Conservation (phyloP, 2,113 vertebrate genomes). For the Tichodroma muraria region DNA sequence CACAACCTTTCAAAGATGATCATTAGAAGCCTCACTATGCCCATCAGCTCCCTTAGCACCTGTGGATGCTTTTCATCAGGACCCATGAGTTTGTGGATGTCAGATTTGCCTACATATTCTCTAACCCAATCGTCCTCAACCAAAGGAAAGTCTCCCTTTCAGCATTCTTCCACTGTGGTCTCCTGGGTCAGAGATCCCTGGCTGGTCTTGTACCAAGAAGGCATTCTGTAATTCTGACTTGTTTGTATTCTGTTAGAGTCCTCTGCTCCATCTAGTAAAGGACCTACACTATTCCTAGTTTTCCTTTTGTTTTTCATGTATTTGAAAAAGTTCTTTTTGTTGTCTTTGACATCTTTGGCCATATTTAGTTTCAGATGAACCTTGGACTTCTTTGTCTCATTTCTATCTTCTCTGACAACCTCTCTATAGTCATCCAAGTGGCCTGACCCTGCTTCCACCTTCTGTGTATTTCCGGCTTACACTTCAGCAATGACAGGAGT, state of each 20-base stretch:
- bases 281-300: background rate
- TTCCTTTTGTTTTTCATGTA: background rate
- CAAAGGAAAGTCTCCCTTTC: background rate
- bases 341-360: background rate
- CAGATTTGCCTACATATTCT: background rate
- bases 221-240: background rate
- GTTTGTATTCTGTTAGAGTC: background rate
- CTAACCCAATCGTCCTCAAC: background rate
- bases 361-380: background rate
- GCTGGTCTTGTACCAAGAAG: background rate
- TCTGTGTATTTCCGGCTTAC: background rate
- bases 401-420: background rate
- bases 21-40: background rate
- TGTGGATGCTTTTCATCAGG: background rate
- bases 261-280: background rate
- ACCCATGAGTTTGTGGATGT: background rate
- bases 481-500: background rate
- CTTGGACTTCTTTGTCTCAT: background rate
- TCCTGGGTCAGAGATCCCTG: background rate
- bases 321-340: background rate
- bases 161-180: background rate
- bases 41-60: background rate
- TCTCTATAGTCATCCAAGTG: background rate
- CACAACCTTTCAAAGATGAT: background rate
- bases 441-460: background rate